Conservation (phyloP, 1,140 invertebrate genomes). For the Dendrolimus punctatus region DNA sequence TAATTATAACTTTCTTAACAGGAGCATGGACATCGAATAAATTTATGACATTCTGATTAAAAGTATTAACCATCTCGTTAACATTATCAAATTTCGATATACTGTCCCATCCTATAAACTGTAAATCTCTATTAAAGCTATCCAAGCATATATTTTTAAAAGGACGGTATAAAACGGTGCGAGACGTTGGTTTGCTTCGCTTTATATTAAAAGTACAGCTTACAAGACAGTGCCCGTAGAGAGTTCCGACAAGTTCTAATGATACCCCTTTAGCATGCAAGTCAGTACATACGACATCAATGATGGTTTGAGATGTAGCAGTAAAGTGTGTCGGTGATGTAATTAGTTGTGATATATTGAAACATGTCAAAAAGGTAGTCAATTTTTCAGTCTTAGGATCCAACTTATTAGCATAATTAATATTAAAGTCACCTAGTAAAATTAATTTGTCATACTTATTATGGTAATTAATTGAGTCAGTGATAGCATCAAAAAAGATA, state of each 20-base stretch:
- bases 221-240: constrained; percentile 6
- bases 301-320: constrained; percentile 5
- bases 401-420: constrained; percentile 6
- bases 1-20: constrained; percentile 1
- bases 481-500: constrained; percentile 15
- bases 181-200: constrained; percentile 1
- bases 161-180: constrained; percentile 7
- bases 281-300: constrained; percentile 11
- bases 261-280: constrained; percentile 1
- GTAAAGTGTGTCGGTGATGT: constrained; percentile 10
- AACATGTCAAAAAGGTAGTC: background rate
- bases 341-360: constrained; percentile 2
- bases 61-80: constrained; percentile 2
- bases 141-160: constrained; percentile 10
- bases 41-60: constrained; percentile 1
- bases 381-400: constrained; percentile 1
- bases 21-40: constrained; percentile 9
- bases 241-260: constrained; percentile 2
- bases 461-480: constrained; percentile 6
- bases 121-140: constrained; percentile 7
- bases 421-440: constrained; percentile 12
- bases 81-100: background rate
- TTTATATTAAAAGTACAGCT: constrained; percentile 10
- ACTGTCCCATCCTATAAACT: background rate
- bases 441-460: constrained; percentile 2